A percentile compares a stretch with the other conserved stretches of the same genome.
Conservation (phyloP, 2,888 invertebrate genomes). For the Caenorhabditis becei region DNA sequence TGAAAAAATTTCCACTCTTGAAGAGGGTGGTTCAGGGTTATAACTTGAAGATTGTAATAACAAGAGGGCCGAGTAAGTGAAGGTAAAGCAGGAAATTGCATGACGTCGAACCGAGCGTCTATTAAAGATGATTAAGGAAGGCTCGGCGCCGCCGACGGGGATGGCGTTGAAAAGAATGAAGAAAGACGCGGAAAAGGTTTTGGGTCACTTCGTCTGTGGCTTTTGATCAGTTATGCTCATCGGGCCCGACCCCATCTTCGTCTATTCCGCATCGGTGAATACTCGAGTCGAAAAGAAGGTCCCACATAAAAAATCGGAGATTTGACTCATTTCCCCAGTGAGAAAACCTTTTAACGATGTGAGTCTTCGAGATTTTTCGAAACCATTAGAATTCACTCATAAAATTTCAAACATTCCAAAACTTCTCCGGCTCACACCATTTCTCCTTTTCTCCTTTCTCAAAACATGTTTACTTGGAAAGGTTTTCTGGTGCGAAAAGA, state of each 20-base stretch:
- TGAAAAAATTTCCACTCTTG: conserved; percentile 15
- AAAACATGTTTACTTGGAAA: conserved; percentile 17
- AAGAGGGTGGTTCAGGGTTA: neutral
- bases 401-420: conserved; percentile 3
- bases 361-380: neutral
- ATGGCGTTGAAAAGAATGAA: conserved; percentile 42
- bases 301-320: conserved; percentile 20
- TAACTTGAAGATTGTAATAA: conserved; percentile 8
- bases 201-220: conserved; percentile 47
- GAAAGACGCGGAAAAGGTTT: conserved; percentile 30
- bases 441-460: neutral
- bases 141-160: conserved; percentile 8
- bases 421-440: neutral
- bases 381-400: neutral
- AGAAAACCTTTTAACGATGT: neutral
- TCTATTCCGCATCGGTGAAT: conserved; percentile 58
- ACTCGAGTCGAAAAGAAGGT: conserved; percentile 33
- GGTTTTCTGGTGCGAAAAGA: conserved; percentile 2
- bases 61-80: conserved; percentile 9
- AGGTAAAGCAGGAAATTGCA: conserved; percentile 15
- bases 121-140: conserved; percentile 44
- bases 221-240: conserved; percentile 55
- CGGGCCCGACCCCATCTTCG: conserved; percentile 23
- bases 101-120: conserved; percentile 42
- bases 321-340: neutral